These are phyloP conservation scores for Microcebus griseorufus DNA, from an alignment of 2,113 vertebrate genomes.

Conservation along the genomic window DNA sequence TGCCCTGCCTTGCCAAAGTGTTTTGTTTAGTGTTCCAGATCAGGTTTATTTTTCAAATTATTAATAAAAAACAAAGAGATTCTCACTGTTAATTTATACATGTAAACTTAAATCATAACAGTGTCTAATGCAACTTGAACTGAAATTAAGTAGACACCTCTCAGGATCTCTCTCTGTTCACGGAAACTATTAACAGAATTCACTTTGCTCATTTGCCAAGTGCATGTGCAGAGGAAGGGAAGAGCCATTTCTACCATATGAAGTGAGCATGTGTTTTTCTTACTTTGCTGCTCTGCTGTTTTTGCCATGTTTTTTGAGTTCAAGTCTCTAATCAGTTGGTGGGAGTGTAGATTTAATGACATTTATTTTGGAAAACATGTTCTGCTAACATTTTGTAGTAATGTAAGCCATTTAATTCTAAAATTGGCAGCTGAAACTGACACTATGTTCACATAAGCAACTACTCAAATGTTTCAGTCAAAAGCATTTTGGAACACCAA, in stretches of 20 bases:
- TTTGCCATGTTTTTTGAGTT: conserved; percentile 70
- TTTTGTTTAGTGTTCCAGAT: not conserved
- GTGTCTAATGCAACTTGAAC: not conserved
- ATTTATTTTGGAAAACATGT: conserved; percentile 78
- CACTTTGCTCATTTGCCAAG: not conserved
- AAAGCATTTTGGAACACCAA: not conserved
- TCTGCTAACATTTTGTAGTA: conserved; percentile 62
- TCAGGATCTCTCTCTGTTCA: not conserved
- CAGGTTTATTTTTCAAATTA: not conserved
- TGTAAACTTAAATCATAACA: not conserved
- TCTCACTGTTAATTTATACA: not conserved
- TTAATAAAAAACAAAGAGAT: not conserved
- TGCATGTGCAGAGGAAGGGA: not conserved
- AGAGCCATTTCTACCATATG: not conserved
- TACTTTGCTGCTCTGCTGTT: conserved; percentile 51
- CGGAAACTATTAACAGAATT: not conserved
- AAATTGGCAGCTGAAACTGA: conserved; percentile 68
- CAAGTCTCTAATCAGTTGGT: conserved; percentile 71
- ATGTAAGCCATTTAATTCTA: conserved; percentile 67
- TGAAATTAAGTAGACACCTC: not conserved
- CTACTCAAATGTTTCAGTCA: conserved; percentile 16
- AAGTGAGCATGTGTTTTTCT: conserved; percentile 65
- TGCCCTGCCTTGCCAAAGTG: not conserved
- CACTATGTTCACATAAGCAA: conserved; percentile 31
- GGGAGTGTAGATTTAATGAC: conserved; percentile 69